Percentiles rank a stretch among this genome's conserved stretches.
phyloP scores from a whole-genome alignment of 2,797 vertebrate genomes.

The Cirrhinus molitorella region DNA sequence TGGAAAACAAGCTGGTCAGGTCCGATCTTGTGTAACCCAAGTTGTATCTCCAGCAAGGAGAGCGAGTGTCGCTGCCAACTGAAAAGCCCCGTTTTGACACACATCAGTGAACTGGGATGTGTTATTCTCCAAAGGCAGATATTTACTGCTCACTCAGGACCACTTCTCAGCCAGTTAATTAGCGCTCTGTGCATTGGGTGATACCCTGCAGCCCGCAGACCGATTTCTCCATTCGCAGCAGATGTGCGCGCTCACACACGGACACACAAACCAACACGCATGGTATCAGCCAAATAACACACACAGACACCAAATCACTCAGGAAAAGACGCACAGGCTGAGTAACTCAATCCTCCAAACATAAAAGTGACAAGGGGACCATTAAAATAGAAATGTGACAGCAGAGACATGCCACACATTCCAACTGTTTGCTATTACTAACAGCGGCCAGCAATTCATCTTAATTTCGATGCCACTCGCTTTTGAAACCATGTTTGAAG shows the following conservation, averaged over 20 bases:
- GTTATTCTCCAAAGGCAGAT: conserved; percentile 62
- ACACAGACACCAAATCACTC: conserved; percentile 45
- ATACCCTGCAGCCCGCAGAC: conserved; percentile 57
- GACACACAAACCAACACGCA: conserved; percentile 37
- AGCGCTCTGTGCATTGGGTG: conserved; percentile 59
- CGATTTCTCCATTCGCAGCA: conserved; percentile 54
- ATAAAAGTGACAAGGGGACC: conserved; percentile 57
- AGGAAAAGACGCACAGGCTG: conserved; percentile 42
- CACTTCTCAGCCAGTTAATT: conserved; percentile 63
- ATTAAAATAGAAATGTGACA: conserved; percentile 56
- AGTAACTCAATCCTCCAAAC: conserved; percentile 57
- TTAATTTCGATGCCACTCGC: conserved; percentile 40
- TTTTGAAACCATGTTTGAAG: conserved; percentile 30
- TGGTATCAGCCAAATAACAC: conserved; percentile 53
- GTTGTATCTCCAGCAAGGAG: conserved; percentile 56
- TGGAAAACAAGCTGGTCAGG: conserved; percentile 47
- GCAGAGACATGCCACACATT: conserved; percentile 54
- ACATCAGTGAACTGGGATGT: conserved; percentile 63
- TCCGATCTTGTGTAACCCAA: conserved; percentile 49
- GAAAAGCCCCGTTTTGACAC: conserved; percentile 60
- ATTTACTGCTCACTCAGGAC: conserved; percentile 65
- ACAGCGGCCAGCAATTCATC: conserved; percentile 45
- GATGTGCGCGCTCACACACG: conserved; percentile 38
- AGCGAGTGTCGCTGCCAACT: conserved; percentile 52
- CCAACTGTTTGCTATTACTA: conserved; percentile 49